phyloP scores from a whole-genome alignment of 2,113 vertebrate genomes.

The human region GRCh38 chr5:86164001-86164500 shows the following conservation, averaged over 20 bases:
- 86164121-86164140: neutral
- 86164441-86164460: neutral
- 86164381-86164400: neutral
- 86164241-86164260: neutral
- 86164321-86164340: neutral
- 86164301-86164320: neutral
- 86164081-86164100: too few relatives aligned
- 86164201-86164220: neutral
- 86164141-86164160: neutral
- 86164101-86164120: too few relatives aligned
- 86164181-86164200: neutral
- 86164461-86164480: neutral
- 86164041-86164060: too few relatives aligned
- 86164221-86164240: neutral
- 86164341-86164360: neutral
- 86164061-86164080: too few relatives aligned
- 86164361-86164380: neutral
- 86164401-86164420: neutral
- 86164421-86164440: neutral
- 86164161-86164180: neutral
- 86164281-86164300: neutral
- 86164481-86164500: neutral
- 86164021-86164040: too few relatives aligned
- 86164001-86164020: too few relatives aligned
- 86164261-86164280: neutral